These are phyloP conservation scores for Danio tinwini DNA, from an alignment of 2,797 vertebrate species.

Conservation along the genomic window DNA sequence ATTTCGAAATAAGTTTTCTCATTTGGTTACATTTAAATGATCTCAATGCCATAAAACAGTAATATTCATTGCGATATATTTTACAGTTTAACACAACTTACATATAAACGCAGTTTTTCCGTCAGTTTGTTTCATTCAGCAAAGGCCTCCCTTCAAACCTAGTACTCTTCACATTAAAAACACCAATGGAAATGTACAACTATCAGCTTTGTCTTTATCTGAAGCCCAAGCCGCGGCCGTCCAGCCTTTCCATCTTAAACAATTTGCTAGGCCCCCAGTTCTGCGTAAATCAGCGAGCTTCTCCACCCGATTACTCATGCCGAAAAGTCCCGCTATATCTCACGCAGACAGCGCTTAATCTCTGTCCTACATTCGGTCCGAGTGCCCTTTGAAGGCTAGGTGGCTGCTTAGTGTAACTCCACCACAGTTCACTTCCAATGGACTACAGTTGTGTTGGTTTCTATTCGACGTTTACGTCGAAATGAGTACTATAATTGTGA, in stretches of 20 bases:
- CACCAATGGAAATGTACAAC: constrained; percentile 44
- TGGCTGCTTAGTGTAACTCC: constrained; percentile 64
- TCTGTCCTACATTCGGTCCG: constrained; percentile 62
- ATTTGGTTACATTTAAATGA: too few relatives aligned
- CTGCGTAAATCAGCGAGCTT: constrained; percentile 64
- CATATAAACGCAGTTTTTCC: too few relatives aligned
- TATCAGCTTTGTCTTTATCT: constrained; percentile 56
- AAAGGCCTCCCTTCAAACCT: constrained; percentile 34
- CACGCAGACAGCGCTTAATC: constrained; percentile 64
- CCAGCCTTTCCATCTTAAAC: constrained; percentile 56
- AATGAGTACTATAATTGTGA: too few relatives aligned
- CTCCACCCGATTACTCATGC: constrained; percentile 67
- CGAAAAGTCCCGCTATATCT: constrained; percentile 66
- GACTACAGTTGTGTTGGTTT: constrained; percentile 37
- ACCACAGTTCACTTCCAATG: constrained; percentile 49
- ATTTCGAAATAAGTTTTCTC: too few relatives aligned
- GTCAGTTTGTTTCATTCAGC: background rate
- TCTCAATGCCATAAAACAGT: too few relatives aligned
- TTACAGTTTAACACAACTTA: too few relatives aligned
- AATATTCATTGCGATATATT: too few relatives aligned
- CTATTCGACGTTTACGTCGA: constrained; percentile 43
- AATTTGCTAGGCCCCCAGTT: constrained; percentile 60
- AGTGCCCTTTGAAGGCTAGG: constrained; percentile 63
- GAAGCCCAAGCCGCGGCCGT: constrained; percentile 38
- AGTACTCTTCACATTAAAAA: constrained; percentile 40